Evolutionary conservation across 1,140 invertebrate genomes (phyloP), one percentile per base, ranked within the genome.

Genomic region (Mactra quadrangularis): DNA sequence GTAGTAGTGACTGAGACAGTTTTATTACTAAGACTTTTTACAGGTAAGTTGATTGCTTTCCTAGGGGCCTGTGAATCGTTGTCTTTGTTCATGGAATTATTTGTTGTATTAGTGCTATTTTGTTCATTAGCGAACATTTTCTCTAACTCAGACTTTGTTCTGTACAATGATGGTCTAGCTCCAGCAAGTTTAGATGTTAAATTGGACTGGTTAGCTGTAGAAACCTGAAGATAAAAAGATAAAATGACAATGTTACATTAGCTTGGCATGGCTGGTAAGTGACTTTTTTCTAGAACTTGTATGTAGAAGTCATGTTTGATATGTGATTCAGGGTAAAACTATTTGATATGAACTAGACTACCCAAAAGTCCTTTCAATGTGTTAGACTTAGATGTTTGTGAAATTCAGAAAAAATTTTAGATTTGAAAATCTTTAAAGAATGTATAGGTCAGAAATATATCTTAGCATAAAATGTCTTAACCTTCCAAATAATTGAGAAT

Each of bases 91-190:
- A n/a, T n/a, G n/a, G n/a, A n/a, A n/a, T n/a, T n/a, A n/a, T n/a
- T n/a, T n/a, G n/a, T n/a, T n/a, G n/a, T n/a, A n/a, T n/a, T n/a
- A n/a, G n/a, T n/a, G n/a, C n/a, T n/a, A n/a, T n/a, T n/a, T n/a
- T n/a, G n/a, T n/a, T n/a, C n/a, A n/a, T n/a, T n/a, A n/a, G 72
- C 9, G 11, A 78, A 11, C n/a, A 71, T 57, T 70, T 25, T 57
- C 35, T 59, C 66, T 53, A 81, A 71, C 77, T 81, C 77, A 31
- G 2, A 25, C 35, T 59, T 70, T 33, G 60, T 59, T 15, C 77
- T 17, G 31, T 81, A 81, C 66, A 81, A 45, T 29, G 77, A 50
- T 7, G 64, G 77, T 59, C 77, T 33, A 15, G 52, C 25, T 29
- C 35, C 29, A 45, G 11, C 31, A 53, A 81, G 68, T 31, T 81